These are phyloP conservation scores for Pseudolycoriella hygida DNA, from an alignment of 2,888 invertebrate species.

Conservation along the genomic window DNA sequence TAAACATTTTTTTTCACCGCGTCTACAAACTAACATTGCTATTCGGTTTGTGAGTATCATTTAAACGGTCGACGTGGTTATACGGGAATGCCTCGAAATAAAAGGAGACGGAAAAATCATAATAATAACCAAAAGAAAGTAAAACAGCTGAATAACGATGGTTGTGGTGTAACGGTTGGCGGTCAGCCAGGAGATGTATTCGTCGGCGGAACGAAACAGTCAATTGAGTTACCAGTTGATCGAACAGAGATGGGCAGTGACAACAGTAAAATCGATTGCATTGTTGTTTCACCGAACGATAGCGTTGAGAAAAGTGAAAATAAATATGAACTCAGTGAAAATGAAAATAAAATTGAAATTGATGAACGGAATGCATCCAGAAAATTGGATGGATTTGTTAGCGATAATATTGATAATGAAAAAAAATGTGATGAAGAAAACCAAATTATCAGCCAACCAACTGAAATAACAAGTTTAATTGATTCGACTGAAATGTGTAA, in stretches of 20 bases:
- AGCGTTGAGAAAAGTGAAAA: background rate
- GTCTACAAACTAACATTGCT: no score
- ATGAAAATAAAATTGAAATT: background rate
- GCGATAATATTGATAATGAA: background rate
- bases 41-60: no score
- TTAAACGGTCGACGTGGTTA: no score
- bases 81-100: slow-evolving; percentile 1
- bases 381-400: background rate
- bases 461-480: background rate
- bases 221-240: background rate
- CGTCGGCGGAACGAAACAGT: background rate
- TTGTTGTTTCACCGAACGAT: background rate
- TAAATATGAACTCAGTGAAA: slow-evolving; percentile 2
- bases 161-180: background rate
- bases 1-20: no score
- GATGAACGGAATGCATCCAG: background rate
- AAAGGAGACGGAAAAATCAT: background rate
- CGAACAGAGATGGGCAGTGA: background rate
- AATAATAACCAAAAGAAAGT: slow-evolving; percentile 3
- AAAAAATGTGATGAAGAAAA: background rate
- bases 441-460: background rate
- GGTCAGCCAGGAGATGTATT: background rate
- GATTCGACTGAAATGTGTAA: background rate
- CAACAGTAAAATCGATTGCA: background rate
- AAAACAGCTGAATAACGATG: slow-evolving; percentile 2